phyloP scores from a whole-genome alignment of 1,140 invertebrate species.

The Hesperophylax magnus region DNA sequence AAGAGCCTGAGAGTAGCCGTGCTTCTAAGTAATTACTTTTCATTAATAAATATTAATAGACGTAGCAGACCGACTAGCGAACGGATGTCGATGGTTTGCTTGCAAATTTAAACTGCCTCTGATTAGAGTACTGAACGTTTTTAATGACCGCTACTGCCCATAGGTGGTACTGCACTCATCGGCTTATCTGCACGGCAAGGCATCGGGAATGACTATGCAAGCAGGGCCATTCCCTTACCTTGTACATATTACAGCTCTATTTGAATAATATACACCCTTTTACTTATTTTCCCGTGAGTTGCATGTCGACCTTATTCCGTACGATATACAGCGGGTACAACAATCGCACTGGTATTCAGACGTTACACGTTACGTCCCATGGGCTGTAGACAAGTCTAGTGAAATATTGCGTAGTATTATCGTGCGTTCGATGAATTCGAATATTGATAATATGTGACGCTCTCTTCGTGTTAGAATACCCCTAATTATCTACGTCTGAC shows the following conservation, averaged over 20 bases:
- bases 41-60: slow-evolving; percentile 58
- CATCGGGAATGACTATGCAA: neutral
- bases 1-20: slow-evolving; percentile 27
- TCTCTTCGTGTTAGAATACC: neutral
- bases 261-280: too few relatives aligned
- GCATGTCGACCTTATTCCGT: too few relatives aligned
- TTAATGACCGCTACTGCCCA: slow-evolving; percentile 49
- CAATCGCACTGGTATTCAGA: neutral
- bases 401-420: neutral
- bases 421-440: neutral
- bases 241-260: too few relatives aligned
- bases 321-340: neutral
- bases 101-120: slow-evolving; percentile 56
- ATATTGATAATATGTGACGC: neutral
- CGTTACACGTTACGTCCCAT: neutral
- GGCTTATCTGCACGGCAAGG: slow-evolving; percentile 2
- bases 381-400: neutral
- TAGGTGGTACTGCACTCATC: slow-evolving; percentile 49
- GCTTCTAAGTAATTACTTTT: slow-evolving; percentile 53
- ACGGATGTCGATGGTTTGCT: slow-evolving; percentile 58
- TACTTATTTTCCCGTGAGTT: too few relatives aligned
- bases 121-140: slow-evolving; percentile 56
- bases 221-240: too few relatives aligned
- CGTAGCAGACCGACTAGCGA: slow-evolving; percentile 47
- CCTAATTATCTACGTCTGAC: neutral